Evolutionary conservation across 2,113 vertebrate species (phyloP), one percentile per base, ranked within the genome.

Genomic region (Macquaria australasica): DNA sequence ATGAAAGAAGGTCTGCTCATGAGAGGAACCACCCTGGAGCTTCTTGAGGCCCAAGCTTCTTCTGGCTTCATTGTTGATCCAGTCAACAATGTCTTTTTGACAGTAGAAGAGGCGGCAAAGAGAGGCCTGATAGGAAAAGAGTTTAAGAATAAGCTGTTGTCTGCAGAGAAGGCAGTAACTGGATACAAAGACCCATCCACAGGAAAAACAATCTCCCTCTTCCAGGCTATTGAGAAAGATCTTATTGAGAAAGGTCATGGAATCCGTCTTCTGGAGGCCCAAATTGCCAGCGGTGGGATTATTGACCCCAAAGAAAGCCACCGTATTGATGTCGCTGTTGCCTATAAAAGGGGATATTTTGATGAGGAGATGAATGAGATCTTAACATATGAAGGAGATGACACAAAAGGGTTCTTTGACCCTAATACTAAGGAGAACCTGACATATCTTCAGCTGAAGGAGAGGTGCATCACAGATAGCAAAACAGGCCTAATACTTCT

Each of bases 381-480:
- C 84, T 95, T 99, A 23, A 95, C 95, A 1, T 98, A 99, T 74
- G 98, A 98, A 31, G 97, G 96, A 8, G 98, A 99, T 82, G 98
- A 99, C 77, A 99, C 98, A 16, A 99, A 99, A 91, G 98, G 98
- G 1, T 99, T 99, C 93, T 99, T 99, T 87, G 99, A 99, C 91
- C 99, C 99, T 15, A 99, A 99, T 92, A 99, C 98, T 21, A 97
- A 99, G 82, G 98, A 99, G 69, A 99, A 99, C 86, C 90, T 99
- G 73, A 99, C 98, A 1, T 99, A 99, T 89, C 92, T 99, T 82
- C 97, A 99, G 55, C 94, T 99, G 59, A 98, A 98, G 90, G 96
- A 98, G 5, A 96, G 97, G 34, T 99, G 98, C 93, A 97, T 98
- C 39, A 97, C 92, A 81, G 98, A 99, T 74, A 80, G 95, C 1